These are phyloP conservation scores for Oreochromis spilurus DNA, from an alignment of 2,113 vertebrate genomes.

Conservation along the genomic window DNA sequence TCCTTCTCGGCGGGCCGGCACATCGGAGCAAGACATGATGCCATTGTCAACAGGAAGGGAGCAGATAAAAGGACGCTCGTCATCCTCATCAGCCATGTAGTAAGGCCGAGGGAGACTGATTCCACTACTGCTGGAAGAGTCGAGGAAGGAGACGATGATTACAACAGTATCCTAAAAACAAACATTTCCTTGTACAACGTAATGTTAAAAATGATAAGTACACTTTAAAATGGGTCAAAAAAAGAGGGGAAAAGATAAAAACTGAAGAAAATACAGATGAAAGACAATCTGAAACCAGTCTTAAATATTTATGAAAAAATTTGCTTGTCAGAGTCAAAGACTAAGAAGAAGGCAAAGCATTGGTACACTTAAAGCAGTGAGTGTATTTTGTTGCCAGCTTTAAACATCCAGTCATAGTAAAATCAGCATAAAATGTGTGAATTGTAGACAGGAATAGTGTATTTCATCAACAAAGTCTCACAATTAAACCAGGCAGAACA, in stretches of 20 bases:
- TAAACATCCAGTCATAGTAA: not conserved
- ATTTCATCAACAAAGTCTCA: not conserved
- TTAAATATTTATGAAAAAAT: not conserved
- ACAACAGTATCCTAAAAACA: not conserved
- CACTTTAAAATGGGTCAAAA: not conserved
- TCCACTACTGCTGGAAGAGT: conserved; percentile 75
- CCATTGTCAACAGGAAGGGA: conserved; percentile 93
- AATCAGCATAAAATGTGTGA: not conserved
- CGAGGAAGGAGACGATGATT: not conserved
- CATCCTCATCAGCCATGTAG: conserved; percentile 90
- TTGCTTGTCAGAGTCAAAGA: not conserved
- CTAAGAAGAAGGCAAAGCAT: not conserved
- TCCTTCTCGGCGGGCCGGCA: conserved; percentile 84
- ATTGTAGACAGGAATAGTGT: not conserved
- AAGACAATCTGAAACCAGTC: not conserved
- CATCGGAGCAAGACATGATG: conserved; percentile 93
- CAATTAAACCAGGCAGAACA: not conserved
- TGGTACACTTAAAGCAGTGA: not conserved
- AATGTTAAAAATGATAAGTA: not conserved
- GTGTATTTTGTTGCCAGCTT: not conserved
- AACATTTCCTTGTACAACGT: not conserved
- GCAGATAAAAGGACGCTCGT: conserved; percentile 97
- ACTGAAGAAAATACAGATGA: not conserved
- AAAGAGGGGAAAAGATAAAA: accelerated
- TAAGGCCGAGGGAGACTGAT: conserved; percentile 85